A percentile compares a stretch with the other conserved stretches of the same genome.
phyloP scores from a whole-genome alignment of 2,797 vertebrate genomes.

The Scolopax rusticola region DNA sequence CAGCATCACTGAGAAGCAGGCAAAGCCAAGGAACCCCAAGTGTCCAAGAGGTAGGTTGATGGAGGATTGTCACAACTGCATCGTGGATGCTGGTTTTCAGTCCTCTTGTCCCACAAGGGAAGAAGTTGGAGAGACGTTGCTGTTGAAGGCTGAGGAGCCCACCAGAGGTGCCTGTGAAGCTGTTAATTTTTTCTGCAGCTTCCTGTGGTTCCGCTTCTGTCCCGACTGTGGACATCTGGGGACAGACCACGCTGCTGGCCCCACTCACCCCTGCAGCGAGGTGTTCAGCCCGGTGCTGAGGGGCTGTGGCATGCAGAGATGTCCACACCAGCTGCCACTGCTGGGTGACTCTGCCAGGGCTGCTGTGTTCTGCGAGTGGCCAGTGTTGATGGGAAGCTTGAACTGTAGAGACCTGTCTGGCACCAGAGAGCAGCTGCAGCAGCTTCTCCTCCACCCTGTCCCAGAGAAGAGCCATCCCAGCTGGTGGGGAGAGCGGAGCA shows the following conservation, averaged over 20 bases:
- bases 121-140: not conserved
- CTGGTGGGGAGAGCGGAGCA: not conserved
- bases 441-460: not conserved
- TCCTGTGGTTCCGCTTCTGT: not conserved
- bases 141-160: not conserved
- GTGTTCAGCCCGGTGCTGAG: not conserved
- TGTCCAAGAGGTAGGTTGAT: not conserved
- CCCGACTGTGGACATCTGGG: not conserved
- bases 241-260: accelerated
- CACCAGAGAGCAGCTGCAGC: not conserved
- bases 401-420: not conserved
- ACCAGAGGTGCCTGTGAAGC: not conserved
- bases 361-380: not conserved
- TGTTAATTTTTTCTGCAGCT: not conserved
- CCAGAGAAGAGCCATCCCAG: not conserved
- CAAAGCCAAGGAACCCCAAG: not conserved
- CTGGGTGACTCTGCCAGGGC: not conserved
- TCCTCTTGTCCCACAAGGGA: not conserved
- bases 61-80: not conserved
- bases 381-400: not conserved
- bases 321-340: accelerated
- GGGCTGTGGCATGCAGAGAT: not conserved
- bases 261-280: accelerated
- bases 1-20: accelerated
- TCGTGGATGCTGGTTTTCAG: not conserved